Conservation (phyloP, 2,797 vertebrate species). For the Rallus crepitans region DNA sequence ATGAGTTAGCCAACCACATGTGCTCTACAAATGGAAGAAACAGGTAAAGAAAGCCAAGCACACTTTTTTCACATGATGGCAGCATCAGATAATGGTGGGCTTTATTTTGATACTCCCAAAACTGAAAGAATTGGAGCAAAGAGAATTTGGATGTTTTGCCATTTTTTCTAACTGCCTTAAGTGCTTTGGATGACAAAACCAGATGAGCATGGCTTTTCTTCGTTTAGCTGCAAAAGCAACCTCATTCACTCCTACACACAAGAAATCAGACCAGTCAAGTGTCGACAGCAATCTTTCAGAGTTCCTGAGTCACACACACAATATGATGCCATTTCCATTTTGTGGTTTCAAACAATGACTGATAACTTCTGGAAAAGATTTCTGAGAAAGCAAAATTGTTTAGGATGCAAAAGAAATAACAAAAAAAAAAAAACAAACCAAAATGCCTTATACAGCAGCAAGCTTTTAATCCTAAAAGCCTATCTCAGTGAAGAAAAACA, state of each 20-base stretch:
- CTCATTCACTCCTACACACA: not conserved
- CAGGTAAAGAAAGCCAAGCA: not conserved
- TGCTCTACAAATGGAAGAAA: not conserved
- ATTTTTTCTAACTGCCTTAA: not conserved
- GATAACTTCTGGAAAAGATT: not conserved
- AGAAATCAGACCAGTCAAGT: not conserved
- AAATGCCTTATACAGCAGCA: not conserved
- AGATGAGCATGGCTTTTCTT: accelerated
- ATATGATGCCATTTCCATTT: not conserved
- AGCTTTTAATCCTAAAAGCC: not conserved
- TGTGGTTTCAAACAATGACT: not conserved
- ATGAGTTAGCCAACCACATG: not conserved
- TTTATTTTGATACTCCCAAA: accelerated
- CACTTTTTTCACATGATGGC: accelerated
- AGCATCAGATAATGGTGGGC: not conserved
- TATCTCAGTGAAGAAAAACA: not conserved
- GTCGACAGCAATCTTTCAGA: not conserved
- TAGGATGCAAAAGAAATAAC: not conserved
- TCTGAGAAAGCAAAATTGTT: not conserved
- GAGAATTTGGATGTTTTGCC: not conserved
- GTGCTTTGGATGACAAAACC: not conserved
- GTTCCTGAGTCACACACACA: not conserved
- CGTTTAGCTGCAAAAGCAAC: not conserved
- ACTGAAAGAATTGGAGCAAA: not conserved
- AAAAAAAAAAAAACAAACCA: not conserved